Evolutionary conservation across 2,888 invertebrate species (phyloP), one percentile per base, ranked within the genome.

Genomic region (Heterodera filipjevi): DNA sequence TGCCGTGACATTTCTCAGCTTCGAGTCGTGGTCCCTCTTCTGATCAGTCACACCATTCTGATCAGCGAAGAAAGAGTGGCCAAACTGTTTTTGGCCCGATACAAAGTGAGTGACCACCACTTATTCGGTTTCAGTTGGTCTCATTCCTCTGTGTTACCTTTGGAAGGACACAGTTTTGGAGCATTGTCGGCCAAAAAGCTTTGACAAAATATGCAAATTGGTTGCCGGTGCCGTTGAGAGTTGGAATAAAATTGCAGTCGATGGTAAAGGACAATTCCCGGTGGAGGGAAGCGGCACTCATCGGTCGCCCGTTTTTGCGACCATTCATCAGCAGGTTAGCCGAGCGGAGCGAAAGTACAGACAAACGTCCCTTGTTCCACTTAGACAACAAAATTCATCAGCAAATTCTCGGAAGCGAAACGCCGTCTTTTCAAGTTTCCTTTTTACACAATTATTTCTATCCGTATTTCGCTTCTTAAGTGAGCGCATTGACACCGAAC

Each of bases 61-160:
- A 94, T 94, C 89, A 95, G 95, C 85, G 95, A 96, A 90, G 96
- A 97, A 89, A 92, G 95, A 83, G 93, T 95, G 90, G 95, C 95
- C 79, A 94, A 95, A 90, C 92, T 85, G 8, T 77, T 87, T 16
- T 82, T 81, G 30, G 84, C 86, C 14, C 78, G 85, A 75, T 84
- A 82, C n/a, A 86, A 85, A 75, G 91, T 92, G 59, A 5, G 0
- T 3, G 2, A 49, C 8, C 10, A 8, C 19, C 2, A 49, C 0
- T 14, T 19, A 49, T 77, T 22, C 27, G 0, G 10, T 59, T n/a
- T 53, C 22, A 53, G n/a, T 53, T 59, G n/a, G 32, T 16, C 30
- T 33, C 27, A 22, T 19, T 75, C 44, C 30, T 16, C 46, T 27
- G 46, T n/a, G n/a, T n/a, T n/a, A n/a, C n/a, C 27, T 33, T 32